phyloP scores from a whole-genome alignment of 2,113 vertebrate genomes.

The Origma solitaria region DNA sequence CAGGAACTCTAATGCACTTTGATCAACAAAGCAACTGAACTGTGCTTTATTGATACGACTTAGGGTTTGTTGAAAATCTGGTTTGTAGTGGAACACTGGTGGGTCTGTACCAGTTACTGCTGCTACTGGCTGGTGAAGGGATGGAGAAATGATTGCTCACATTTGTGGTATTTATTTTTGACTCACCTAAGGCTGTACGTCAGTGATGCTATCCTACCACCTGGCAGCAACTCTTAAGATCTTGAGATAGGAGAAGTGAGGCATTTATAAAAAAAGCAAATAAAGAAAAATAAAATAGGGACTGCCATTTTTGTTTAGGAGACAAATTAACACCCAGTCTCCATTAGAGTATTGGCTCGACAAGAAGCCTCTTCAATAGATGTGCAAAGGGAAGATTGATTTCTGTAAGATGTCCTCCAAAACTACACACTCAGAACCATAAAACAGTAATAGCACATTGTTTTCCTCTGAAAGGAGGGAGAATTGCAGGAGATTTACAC shows the following conservation, averaged over 20 bases:
- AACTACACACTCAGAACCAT: background rate
- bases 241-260: background rate
- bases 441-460: background rate
- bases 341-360: background rate
- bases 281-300: background rate
- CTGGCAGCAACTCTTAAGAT: background rate
- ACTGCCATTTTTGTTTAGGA: background rate
- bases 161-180: slow-evolving; percentile 24
- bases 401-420: background rate
- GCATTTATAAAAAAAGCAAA: background rate
- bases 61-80: slow-evolving; percentile 43
- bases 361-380: background rate
- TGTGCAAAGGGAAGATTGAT: background rate
- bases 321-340: background rate
- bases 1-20: slow-evolving; percentile 78
- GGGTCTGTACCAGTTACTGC: slow-evolving; percentile 46
- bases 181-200: slow-evolving; percentile 16
- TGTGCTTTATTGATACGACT: slow-evolving; percentile 32
- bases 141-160: background rate
- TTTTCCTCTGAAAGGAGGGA: background rate
- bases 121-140: slow-evolving; percentile 50
- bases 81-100: slow-evolving; percentile 52
- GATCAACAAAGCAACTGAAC: slow-evolving; percentile 17
- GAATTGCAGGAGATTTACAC: background rate
- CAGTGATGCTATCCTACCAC: slow-evolving; percentile 15